These are phyloP conservation scores for Ptychochromis oligacanthus DNA, from an alignment of 2,113 vertebrate species.

Conservation along the genomic window DNA sequence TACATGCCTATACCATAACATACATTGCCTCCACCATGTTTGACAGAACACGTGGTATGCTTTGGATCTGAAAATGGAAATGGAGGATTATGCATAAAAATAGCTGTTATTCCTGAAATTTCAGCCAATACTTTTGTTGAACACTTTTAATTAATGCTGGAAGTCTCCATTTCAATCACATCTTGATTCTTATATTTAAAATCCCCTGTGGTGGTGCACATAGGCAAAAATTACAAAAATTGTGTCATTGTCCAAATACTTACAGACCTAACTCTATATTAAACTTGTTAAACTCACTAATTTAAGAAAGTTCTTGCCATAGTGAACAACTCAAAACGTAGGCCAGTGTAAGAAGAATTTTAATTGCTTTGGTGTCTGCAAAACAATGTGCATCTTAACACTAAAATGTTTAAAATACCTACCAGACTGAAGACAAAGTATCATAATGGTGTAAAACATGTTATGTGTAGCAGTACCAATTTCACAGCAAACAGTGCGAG, in stretches of 20 bases:
- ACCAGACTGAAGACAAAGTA: constrained; percentile 27
- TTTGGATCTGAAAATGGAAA: background rate
- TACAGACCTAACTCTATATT: background rate
- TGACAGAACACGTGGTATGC: background rate
- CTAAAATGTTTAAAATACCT: constrained; percentile 30
- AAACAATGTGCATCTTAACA: constrained; percentile 56
- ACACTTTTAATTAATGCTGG: background rate
- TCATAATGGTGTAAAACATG: constrained; percentile 26
- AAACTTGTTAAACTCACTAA: background rate
- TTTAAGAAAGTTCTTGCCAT: background rate
- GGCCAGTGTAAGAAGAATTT: constrained; percentile 72
- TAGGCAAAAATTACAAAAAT: background rate
- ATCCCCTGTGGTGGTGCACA: background rate
- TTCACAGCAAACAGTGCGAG: constrained; percentile 52
- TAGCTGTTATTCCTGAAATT: background rate
- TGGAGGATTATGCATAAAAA: too few species aligned
- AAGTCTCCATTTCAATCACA: background rate
- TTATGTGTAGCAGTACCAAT: constrained; percentile 43
- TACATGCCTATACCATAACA: background rate
- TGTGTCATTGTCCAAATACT: background rate
- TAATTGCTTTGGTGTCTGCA: constrained; percentile 81
- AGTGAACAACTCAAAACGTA: constrained; percentile 26
- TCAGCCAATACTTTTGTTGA: background rate
- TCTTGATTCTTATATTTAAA: background rate
- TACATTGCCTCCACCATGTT: too few species aligned